phyloP scores from a whole-genome alignment of 2,113 vertebrate genomes.

The Otus sunia region DNA sequence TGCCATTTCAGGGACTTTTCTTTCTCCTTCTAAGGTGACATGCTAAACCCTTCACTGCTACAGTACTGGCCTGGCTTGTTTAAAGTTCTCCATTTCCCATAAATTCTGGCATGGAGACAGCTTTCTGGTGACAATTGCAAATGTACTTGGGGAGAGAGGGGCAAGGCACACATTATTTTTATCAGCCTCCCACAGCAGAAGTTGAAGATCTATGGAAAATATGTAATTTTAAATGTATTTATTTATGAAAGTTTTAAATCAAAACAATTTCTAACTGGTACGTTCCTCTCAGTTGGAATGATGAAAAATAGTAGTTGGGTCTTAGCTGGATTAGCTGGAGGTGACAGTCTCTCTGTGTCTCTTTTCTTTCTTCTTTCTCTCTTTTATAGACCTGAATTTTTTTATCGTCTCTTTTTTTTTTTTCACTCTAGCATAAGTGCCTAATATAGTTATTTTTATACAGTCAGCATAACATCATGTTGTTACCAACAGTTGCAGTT shows the following conservation, averaged over 20 bases:
- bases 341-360: background rate
- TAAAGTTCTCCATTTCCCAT: slow-evolving; percentile 6
- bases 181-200: slow-evolving; percentile 13
- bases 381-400: background rate
- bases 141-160: background rate
- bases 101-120: background rate
- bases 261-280: background rate
- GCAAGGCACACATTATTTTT: slow-evolving; percentile 47
- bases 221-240: background rate
- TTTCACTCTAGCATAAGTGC: background rate
- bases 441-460: background rate
- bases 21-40: background rate
- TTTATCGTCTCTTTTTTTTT: background rate
- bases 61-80: background rate
- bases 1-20: background rate
- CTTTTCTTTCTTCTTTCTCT: background rate
- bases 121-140: background rate
- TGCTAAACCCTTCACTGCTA: background rate
- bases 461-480: background rate
- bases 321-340: background rate
- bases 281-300: background rate
- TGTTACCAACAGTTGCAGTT: background rate
- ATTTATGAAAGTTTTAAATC: background rate
- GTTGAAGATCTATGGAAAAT: slow-evolving; percentile 29
- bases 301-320: background rate